Base-by-base conservation (phyloP, 1,140 invertebrate species). In the Halotydeus destructor region DNA sequence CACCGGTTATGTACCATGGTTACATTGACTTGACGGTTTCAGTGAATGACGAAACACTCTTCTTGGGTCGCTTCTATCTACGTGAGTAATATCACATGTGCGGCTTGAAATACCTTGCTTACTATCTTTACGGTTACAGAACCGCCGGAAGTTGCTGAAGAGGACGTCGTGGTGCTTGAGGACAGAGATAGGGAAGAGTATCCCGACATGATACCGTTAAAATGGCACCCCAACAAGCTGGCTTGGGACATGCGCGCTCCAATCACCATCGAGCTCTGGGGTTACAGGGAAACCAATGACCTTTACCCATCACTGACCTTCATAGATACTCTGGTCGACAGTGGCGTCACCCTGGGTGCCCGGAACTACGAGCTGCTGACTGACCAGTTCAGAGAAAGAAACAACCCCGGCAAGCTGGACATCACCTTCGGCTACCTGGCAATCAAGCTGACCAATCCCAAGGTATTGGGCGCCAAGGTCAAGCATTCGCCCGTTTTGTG, bases 21-120 rank as follows among this genome's bases (percentile, higher is more conserved):
- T 91, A 86, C 52, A 74, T 91, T 5, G 71, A 79, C 30, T 77
- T 94, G 47, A 76, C 81, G 50, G 72, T 91, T 18, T 75, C 80
- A 3, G 72, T 88, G 33, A 58, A 67, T 37, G 78, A 73, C 28
- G 78, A 76, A 51, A 70, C 69, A 18, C 76, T 85, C 50, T 93
- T 84, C 79, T 83, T 82, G 53, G 83, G 84, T 52, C 76, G 74
- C 66, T 89, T 75, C 59, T 86, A 85, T 56, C 75, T 91, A 34
- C 80, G 80, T 83, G 68, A 69, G 68, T 62, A 40, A n/a, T 41
- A 6, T 12, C n/a, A 6, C 16, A 11, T 41, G 18, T 33, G 31
- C 19, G 8, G 32, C 19, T 41, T 14, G 3, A 33, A 8, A 36
- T 3, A 25, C 2, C 19, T 39, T 39, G 22, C 6, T 8, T 11